Evolutionary conservation across 2,113 vertebrate genomes (phyloP), one percentile per base, ranked within the genome.

Genomic region (Typhlomys cinereus): DNA sequence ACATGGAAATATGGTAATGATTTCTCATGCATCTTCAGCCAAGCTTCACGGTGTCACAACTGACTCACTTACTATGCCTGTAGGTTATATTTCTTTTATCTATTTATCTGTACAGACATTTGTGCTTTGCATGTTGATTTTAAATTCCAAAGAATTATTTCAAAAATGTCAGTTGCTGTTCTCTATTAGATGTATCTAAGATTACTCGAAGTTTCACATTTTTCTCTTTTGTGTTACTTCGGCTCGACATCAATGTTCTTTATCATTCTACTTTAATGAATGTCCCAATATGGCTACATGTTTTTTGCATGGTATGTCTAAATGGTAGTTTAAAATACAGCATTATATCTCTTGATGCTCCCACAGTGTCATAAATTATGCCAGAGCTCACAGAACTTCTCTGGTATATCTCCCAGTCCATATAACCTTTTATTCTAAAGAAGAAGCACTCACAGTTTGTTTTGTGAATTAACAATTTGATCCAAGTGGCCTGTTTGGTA

Each of bases 101-200:
- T n/a, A n/a, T n/a, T n/a, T n/a, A n/a, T n/a, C n/a, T n/a, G n/a
- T n/a, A n/a, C n/a, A n/a, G n/a, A n/a, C n/a, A n/a, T 80, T 39
- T 79, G 2, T 74, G 27, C 54, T 79, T 85, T 87, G 48, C 44
- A 75, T 48, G 57, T 21, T 81, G 20, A 48, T 36, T 88, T 91
- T 90, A 70, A 75, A 95, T 62, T 18, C 88, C 1, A 12, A 87
- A 88, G 27, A 87, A 61, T 48, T 2, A 29, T 54, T 81, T 88
- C n/a, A 15, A 36, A 89, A 76, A 20, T 82, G 4, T 15, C 39
- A 64, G 8, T 50, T 71, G 70, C 61, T 18, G 52, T 41, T 85
- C 87, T 61, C 52, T 9, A 66, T 54, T 39, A 23, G 29, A 4
- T 67, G 12, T 18, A 64, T 21, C n/a, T 89, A 73, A 41, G 54